Percentiles rank a stretch among this genome's conserved stretches.
These are phyloP conservation scores for Bergia puertoricense DNA, from an alignment of 92 coral and sea anemone genomes.

Conservation along the genomic window DNA sequence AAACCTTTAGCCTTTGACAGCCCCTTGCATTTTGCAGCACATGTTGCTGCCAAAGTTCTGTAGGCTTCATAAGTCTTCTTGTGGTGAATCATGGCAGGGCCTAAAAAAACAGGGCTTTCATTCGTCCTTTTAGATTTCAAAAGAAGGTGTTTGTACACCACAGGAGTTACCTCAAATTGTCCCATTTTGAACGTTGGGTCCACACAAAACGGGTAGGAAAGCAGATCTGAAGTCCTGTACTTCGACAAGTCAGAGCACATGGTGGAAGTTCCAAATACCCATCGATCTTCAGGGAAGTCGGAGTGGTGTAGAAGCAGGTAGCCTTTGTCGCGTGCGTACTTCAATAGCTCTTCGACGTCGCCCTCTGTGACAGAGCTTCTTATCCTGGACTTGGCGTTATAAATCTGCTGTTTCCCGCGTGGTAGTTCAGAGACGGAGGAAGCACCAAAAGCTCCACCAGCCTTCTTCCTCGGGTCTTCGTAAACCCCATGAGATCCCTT, in stretches of 20 bases:
- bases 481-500: conserved; percentile 38
- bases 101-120: conserved; percentile 57
- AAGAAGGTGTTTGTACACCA: conserved; percentile 51
- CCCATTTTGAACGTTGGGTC: conserved; percentile 70
- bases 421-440: conserved; percentile 5
- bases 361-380: background rate
- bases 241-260: conserved; percentile 54
- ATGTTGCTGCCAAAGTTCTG: conserved; percentile 48
- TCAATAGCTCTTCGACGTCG: conserved; percentile 22
- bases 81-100: conserved; percentile 72
- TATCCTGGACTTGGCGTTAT: background rate
- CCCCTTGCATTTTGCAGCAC: conserved; percentile 46
- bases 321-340: conserved; percentile 33
- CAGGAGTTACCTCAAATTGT: conserved; percentile 62
- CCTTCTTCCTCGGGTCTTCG: conserved; percentile 10
- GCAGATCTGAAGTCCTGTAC: conserved; percentile 40
- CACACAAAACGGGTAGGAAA: conserved; percentile 46
- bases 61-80: conserved; percentile 51
- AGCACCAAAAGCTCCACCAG: conserved; percentile 1
- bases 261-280: conserved; percentile 54
- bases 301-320: conserved; percentile 29
- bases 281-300: conserved; percentile 63
- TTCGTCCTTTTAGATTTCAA: conserved; percentile 48
- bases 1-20: conserved; percentile 55
- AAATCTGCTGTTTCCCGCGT: conserved; percentile 22